Conservation (phyloP, 2,113 vertebrate genomes). For the Vireo altiloquus region DNA sequence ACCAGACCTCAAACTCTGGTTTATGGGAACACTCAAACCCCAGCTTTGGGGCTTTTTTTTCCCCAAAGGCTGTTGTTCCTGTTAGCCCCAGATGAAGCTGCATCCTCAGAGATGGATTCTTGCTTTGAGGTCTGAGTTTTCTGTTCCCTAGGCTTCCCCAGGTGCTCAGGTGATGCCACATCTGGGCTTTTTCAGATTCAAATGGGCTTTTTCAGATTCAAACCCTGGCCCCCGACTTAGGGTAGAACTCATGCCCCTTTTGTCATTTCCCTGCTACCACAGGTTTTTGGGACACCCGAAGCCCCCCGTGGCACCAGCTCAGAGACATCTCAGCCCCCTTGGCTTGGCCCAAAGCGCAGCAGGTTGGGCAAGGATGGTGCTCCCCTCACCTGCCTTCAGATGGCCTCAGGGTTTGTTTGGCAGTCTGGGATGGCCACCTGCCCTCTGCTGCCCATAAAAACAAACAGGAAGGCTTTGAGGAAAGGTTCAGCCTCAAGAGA, state of each 20-base stretch:
- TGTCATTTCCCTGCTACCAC: background rate
- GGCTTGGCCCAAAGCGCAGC: background rate
- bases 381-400: background rate
- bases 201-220: background rate
- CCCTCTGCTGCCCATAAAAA: background rate
- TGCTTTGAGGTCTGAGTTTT: background rate
- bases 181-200: background rate
- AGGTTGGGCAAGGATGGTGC: background rate
- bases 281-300: background rate
- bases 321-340: background rate
- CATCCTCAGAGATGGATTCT: background rate
- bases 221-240: accelerated
- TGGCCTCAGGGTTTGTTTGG: background rate
- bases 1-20: background rate
- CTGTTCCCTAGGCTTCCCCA: background rate
- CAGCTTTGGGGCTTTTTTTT: accelerated
- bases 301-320: accelerated
- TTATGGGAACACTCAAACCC: background rate
- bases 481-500: background rate
- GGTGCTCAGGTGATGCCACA: background rate
- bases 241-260: too few species aligned
- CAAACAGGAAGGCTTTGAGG: background rate
- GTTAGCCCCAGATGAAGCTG: background rate
- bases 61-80: background rate
- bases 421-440: background rate